A percentile compares a stretch with the other conserved stretches of the same genome.
These are phyloP conservation scores for Chirona hameri DNA, from an alignment of 2,888 invertebrate species.

Conservation along the genomic window DNA sequence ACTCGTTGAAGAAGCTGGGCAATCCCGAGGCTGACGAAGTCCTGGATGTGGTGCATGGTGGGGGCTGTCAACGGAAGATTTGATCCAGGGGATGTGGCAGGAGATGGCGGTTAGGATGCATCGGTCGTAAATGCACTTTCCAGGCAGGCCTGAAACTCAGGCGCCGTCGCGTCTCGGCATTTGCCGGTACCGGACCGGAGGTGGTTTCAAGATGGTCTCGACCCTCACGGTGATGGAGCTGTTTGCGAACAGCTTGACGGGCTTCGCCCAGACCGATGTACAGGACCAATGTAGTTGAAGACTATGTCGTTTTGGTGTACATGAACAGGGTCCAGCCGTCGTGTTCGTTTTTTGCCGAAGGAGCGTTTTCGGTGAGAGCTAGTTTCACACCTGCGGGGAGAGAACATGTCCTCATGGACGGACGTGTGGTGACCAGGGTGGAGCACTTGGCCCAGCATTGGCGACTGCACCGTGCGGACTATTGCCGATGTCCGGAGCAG, in stretches of 20 bases:
- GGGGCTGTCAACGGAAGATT: neutral
- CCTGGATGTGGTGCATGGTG: neutral
- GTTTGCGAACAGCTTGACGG: neutral
- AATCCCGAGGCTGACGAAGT: neutral
- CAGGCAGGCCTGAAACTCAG: neutral
- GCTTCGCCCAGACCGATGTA: neutral
- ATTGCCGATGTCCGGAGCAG: neutral
- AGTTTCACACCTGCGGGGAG: neutral
- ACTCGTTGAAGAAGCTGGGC: neutral
- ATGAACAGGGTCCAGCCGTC: neutral
- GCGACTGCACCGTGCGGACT: neutral
- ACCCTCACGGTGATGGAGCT: neutral
- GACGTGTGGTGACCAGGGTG: neutral
- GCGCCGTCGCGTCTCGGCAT: neutral
- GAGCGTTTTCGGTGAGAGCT: neutral
- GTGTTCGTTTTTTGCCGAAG: neutral
- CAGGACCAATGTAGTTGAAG: neutral
- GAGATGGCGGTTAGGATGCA: neutral
- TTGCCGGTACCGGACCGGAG: neutral
- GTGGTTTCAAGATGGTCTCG: neutral
- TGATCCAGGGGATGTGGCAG: slow-evolving; percentile 1
- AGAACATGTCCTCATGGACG: neutral
- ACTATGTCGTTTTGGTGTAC: neutral
- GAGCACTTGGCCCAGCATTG: neutral
- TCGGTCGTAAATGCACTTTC: neutral